Base-by-base conservation (phyloP, 2,888 invertebrate species). In the Dexiosoma caninum region DNA sequence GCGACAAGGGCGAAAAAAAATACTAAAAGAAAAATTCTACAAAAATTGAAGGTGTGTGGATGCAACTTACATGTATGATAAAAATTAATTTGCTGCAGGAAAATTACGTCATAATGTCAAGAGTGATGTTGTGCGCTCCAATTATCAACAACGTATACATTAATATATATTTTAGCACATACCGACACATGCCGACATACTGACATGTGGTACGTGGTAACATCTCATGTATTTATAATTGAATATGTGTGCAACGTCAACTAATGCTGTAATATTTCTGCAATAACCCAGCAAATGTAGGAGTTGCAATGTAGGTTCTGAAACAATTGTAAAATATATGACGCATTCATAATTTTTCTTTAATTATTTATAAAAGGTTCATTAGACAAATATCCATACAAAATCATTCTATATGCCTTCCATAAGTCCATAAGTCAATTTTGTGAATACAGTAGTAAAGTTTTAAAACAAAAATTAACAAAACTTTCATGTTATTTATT, bases 91-190 rank as follows among this genome's bases (percentile, higher is more conserved):
- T 81, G 82, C 83, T 83, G 78, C 81, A 67, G 82, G 82, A 62
- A 78, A 79, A 83, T 83, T 82, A 81, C 84, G 66, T 87, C 87
- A 88, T 88, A 87, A 87, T 88, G 87, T 87, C 88, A 88, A 87
- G 87, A 88, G 87, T 88, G 86, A 87, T 86, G 87, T 86, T 87
- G 85, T 87, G 88, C 86, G 87, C 87, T 86, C 88, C 87, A 87
- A 87, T 87, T 87, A 87, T 86, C 78, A 70, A 78, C 82, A 66
- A 71, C 64, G 60, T 46, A 21, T 51, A 49, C 21, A 59, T 42
- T 35, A 37, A 30, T 27, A 51, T 10, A 21, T 14, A 37, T 14
- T 32, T 21, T 7, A 14, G 59, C 21, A 69, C 27, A 27, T 27
- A 6, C 14, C 51, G 19, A 66, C 44, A 71, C 7, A 60, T 4